Evolutionary conservation across 2,888 invertebrate species (phyloP).

Genomic region (Leptogaster cylindrica): DNA sequence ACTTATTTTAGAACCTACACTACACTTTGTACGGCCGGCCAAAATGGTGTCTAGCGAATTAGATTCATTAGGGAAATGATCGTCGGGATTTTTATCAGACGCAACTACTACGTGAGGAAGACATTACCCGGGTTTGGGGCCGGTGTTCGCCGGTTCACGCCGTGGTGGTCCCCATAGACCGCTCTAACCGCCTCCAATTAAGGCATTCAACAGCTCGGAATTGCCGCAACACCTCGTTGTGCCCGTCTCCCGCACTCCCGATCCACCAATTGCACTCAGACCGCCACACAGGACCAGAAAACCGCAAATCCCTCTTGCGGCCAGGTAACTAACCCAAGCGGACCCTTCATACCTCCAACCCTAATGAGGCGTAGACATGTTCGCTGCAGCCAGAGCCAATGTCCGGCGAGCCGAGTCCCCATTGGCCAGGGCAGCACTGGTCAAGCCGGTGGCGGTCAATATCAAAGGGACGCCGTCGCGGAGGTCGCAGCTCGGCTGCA

Average conservation of each 20-base stretch:
- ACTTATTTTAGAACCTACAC: too few relatives aligned
- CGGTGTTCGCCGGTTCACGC: background rate
- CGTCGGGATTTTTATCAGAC: conserved; percentile 1
- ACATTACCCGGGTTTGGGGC: conserved; percentile 7
- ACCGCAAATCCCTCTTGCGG: too few relatives aligned
- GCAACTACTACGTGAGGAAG: conserved; percentile 33
- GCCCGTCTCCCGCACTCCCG: conserved; percentile 9
- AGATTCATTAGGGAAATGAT: conserved; percentile 26
- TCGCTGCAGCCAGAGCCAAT: conserved; percentile 19
- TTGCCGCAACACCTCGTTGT: conserved; percentile 38
- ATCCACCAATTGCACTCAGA: conserved; percentile 33
- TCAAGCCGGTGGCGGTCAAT: conserved; percentile 13
- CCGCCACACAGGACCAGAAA: too few relatives aligned
- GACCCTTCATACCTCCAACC: conserved; percentile 22
- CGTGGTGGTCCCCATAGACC: conserved; percentile 11
- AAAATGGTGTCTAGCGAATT: too few relatives aligned
- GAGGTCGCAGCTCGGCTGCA: conserved; percentile 23
- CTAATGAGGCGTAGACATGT: conserved; percentile 39
- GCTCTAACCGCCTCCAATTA: conserved; percentile 30
- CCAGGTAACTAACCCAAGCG: too few relatives aligned
- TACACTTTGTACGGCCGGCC: too few relatives aligned
- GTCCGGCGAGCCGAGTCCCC: conserved; percentile 6
- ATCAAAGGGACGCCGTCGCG: conserved; percentile 13
- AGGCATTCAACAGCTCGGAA: conserved; percentile 34
- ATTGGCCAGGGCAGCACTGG: conserved; percentile 16